Base-by-base conservation (phyloP, 2,797 vertebrate genomes). In the Myioborus miniatus region DNA sequence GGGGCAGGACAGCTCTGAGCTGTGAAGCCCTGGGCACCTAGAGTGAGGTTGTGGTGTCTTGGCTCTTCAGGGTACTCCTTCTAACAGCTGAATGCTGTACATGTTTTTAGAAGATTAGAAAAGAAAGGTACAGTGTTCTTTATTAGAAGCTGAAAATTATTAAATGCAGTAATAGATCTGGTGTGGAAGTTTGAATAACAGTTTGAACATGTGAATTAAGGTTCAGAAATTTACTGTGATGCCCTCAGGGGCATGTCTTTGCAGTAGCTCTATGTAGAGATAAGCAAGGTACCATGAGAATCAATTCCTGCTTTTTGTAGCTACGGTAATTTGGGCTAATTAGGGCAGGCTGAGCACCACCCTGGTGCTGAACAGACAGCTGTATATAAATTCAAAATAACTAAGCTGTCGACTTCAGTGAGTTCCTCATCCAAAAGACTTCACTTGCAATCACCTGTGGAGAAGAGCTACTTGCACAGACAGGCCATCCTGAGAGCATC, bases 291-390 rank as follows among this genome's bases (percentile, higher is more conserved):
- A 88, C 80, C 85, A 91, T 72, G 65, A 91, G 70, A 95, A 88
- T 90, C 55, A 93, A 83, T 84, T 74, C 5, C 4, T 89, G 77
- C 36, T 90, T 91, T 90, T 62, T 75, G 80, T 86, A 90, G n/a
- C 72, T 84, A 90, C 1, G 0, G 77, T 95, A 95, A 93, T 95
- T 95, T 87, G 56, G 77, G 77, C 59, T 96, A 96, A 95, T 93
- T 94, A 93, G 72, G 80, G 70, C 88, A 89, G 90, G 77, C 74
- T 90, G 50, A 89, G 80, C 90, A 94, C 92, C 94, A 90, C 85
- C 94, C 94, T 76, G 34, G 21, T 94, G 77, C 67, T 81, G 87
- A 96, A 68, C 50, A 79, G 89, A 85, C 55, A 90, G 56, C 53
- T 63, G 49, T 29, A 37, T 52, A 89, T 80, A 78, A 95, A 95